Percentiles rank a stretch among this genome's conserved stretches.
Conservation (phyloP, 2,113 vertebrate genomes). For the Delphinapterus leucas region DNA sequence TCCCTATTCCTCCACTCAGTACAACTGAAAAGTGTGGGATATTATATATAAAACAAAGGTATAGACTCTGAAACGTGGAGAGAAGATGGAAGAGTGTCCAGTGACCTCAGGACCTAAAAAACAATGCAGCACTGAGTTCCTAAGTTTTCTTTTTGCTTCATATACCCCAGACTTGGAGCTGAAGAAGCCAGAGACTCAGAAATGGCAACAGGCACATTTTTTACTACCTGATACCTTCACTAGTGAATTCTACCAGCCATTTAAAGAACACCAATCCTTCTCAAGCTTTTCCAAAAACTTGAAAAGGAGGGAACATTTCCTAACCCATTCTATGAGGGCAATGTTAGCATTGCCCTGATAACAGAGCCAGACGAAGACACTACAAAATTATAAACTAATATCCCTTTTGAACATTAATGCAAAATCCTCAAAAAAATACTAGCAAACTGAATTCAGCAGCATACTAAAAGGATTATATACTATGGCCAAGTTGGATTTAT, state of each 20-base stretch:
- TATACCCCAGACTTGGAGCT: background rate
- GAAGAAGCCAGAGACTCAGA: background rate
- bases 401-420: background rate
- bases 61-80: background rate
- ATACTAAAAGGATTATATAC: background rate
- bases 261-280: background rate
- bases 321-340: background rate
- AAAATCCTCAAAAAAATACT: background rate
- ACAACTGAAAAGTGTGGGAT: background rate
- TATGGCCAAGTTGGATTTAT: background rate
- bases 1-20: background rate
- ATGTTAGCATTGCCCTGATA: background rate
- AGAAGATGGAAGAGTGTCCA: background rate
- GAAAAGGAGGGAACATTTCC: background rate
- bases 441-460: background rate
- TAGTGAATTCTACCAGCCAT: background rate
- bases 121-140: background rate
- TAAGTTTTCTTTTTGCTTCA: background rate
- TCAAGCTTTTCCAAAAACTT: background rate
- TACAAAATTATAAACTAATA: background rate
- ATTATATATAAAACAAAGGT: background rate
- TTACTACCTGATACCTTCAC: background rate
- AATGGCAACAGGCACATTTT: background rate
- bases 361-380: background rate
- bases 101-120: background rate